These are phyloP conservation scores for Trochalopteron elliotii DNA, from an alignment of 2,113 vertebrate genomes.

Conservation along the genomic window DNA sequence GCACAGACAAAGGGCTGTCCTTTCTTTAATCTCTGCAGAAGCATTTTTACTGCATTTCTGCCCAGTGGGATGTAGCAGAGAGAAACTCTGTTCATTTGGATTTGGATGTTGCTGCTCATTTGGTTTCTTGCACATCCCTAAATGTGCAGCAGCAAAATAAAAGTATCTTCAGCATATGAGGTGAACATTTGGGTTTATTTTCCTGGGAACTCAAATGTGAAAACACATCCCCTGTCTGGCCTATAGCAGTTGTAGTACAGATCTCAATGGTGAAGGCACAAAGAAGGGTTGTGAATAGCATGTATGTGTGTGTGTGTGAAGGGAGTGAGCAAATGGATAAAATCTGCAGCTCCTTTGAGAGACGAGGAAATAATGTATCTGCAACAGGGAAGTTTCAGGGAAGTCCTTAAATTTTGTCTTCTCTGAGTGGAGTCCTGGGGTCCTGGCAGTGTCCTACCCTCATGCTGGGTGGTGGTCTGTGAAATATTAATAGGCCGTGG, in stretches of 20 bases:
- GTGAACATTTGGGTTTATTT: not conserved
- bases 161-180: not conserved
- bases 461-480: not conserved
- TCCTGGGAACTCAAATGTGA: not conserved
- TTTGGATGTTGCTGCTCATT: not conserved
- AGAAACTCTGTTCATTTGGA: not conserved
- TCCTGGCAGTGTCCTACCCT: not conserved
- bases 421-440: not conserved
- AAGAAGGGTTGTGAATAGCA: not conserved
- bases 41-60: not conserved
- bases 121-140: not conserved
- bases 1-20: not conserved
- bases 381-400: not conserved
- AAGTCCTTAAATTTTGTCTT: not conserved
- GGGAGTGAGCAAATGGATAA: not conserved
- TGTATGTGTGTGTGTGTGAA: not conserved
- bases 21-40: not conserved
- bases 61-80: not conserved
- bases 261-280: accelerated
- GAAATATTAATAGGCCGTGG: not conserved
- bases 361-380: not conserved
- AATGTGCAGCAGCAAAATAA: not conserved
- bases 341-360: not conserved
- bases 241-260: not conserved
- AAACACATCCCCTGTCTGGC: not conserved